Base-by-base conservation (phyloP, 2,888 invertebrate genomes). In the Meandrusa payeni region DNA sequence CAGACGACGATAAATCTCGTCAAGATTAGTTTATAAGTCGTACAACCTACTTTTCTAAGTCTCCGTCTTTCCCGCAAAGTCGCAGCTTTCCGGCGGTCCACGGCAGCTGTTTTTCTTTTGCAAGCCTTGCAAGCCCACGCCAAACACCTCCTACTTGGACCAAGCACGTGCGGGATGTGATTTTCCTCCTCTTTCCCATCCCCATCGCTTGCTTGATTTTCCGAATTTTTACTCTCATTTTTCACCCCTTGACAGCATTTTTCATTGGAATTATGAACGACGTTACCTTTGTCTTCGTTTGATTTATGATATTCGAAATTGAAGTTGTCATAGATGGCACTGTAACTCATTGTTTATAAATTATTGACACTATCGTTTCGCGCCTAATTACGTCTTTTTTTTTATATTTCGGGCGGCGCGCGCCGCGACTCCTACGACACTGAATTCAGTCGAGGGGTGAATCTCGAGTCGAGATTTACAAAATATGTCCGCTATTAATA, bases 121-220 rank as follows among this genome's bases (percentile, higher is more conserved):
- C 98, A 98, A 0, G 97, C 97, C 70, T 98, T 98, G 78, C 98
- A 98, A 1, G 98, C 98, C 98, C 98, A 98, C 5, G 97, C 91
- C 24, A 98, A 89, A 65, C 98, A 98, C 48, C 95, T 91, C 48
- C 95, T 88, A 33, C 91, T 91, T 0, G 88, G 89, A 0, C 88
- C 89, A 50, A 89, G 51, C 1, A 88, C 86, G 50, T 89, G 89
- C 23, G 88, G 89, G 0, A 89, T 70, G 51, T 89, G 89, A 2
- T 63, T 73, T 2, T 76, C 76, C 1, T 71, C 70, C 7, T 68
- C 63, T 7, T 57, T 54, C 10, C 52, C 52, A n/a, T 46, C 51
- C n/a, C 41, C 43, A 5, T 69, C 68, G 15, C 41, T 46, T 9
- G 63, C 65, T 19, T 49, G 55, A 48, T 51, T 49, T 38, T 58